phyloP scores from a whole-genome alignment of 2,113 vertebrate species.

The Nyctibius bracteatus region DNA sequence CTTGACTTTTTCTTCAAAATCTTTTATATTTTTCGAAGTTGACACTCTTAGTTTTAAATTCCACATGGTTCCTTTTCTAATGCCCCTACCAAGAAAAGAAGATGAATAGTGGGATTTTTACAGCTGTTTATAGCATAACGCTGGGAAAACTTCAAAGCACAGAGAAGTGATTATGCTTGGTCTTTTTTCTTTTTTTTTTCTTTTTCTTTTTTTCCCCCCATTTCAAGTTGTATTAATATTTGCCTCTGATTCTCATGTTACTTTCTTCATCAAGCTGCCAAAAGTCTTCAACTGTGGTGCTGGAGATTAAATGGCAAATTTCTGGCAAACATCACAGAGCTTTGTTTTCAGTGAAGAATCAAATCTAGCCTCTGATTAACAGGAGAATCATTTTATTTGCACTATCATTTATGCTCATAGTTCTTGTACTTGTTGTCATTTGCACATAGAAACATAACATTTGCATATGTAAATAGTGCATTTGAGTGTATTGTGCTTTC shows the following conservation, averaged over 20 bases:
- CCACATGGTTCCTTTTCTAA: neutral
- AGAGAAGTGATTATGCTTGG: neutral
- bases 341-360: neutral
- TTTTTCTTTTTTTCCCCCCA: accelerated
- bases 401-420: neutral
- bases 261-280: neutral
- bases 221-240: neutral
- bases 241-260: neutral
- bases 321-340: neutral
- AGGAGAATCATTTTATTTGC: neutral
- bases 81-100: neutral
- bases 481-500: neutral
- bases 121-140: neutral
- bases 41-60: neutral
- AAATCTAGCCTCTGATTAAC: neutral
- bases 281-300: neutral
- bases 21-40: neutral
- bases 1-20: neutral
- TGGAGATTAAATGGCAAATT: constrained; percentile 13
- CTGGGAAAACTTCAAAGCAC: neutral
- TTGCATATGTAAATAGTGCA: neutral
- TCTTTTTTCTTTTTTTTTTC: neutral
- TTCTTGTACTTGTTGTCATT: constrained; percentile 15
- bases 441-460: neutral
- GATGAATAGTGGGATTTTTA: neutral